Evolutionary conservation across 2,797 vertebrate species (phyloP).

Genomic region (Argya squamiceps): DNA sequence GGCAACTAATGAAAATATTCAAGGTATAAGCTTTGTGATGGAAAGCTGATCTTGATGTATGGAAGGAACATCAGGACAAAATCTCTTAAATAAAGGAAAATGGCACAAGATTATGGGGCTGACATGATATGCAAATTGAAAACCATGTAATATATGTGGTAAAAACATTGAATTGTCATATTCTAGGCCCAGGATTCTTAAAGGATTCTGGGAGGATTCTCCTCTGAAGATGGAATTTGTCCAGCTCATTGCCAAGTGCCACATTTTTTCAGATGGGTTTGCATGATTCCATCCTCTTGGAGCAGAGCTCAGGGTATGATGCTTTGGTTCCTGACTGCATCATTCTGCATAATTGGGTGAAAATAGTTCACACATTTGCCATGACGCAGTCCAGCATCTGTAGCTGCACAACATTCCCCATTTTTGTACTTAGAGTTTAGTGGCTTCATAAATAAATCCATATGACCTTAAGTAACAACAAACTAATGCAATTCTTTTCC

Average conservation of each 20-base stretch:
- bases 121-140: not conserved
- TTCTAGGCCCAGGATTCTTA: not conserved
- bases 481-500: not conserved
- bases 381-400: not conserved
- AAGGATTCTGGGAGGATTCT: not conserved
- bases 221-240: not conserved
- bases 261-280: not conserved
- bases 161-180: not conserved
- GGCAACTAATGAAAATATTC: not conserved
- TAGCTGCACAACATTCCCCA: not conserved
- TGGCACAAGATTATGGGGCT: not conserved
- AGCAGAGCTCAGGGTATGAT: not conserved
- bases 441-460: not conserved
- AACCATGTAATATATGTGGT: fast-evolving
- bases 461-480: not conserved
- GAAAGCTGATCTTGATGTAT: not conserved
- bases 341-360: not conserved
- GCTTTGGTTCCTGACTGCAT: not conserved
- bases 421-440: not conserved
- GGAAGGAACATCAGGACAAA: not conserved
- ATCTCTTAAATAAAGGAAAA: not conserved
- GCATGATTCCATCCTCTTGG: not conserved
- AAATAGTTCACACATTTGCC: not conserved
- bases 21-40: not conserved
- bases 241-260: not conserved